Evolutionary conservation across 35 echinoderm and acorn worm species (phyloP).

Genomic region (Apostichopus parvimensis): DNA sequence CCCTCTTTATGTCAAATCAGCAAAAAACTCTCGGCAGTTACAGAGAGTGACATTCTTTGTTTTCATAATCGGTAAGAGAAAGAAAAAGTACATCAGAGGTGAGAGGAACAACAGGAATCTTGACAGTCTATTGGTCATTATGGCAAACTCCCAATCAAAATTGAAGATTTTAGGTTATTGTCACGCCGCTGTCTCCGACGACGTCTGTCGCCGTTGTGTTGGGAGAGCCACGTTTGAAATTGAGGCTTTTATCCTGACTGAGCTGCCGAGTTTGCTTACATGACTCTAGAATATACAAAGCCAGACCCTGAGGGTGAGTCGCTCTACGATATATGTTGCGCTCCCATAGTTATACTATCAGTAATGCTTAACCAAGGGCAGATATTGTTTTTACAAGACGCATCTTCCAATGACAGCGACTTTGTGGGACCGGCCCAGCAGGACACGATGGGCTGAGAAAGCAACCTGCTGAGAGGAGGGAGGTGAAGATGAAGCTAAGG

Average conservation of each 20-base stretch:
- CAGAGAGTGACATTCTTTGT: conserved; percentile 6
- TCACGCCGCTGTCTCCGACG: too few species aligned
- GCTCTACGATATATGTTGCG: conserved; percentile 2
- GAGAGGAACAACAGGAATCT: not conserved
- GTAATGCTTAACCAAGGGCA: not conserved
- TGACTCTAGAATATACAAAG: not conserved
- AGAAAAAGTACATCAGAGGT: conserved; percentile 39
- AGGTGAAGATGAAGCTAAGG: not conserved
- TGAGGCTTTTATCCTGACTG: not conserved
- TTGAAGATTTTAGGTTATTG: not conserved
- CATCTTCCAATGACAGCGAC: conserved; percentile 32
- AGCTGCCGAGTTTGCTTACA: not conserved
- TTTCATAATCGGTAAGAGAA: conserved; percentile 7
- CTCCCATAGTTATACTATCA: not conserved
- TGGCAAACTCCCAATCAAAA: conserved; percentile 11
- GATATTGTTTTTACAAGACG: conserved; percentile 35
- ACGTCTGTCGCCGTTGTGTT: too few species aligned
- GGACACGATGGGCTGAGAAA: conserved; percentile 14
- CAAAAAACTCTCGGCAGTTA: not conserved
- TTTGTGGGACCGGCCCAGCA: conserved; percentile 45
- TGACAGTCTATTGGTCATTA: conserved; percentile 31
- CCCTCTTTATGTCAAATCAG: too few species aligned
- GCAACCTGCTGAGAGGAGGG: conserved; percentile 7
- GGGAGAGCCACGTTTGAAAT: not conserved
- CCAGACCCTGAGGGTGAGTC: conserved; percentile 25